A percentile compares a stretch with the other conserved stretches of the same genome.
These are phyloP conservation scores for Thunnus albacares DNA, from an alignment of 2,797 vertebrate species.

Conservation along the genomic window DNA sequence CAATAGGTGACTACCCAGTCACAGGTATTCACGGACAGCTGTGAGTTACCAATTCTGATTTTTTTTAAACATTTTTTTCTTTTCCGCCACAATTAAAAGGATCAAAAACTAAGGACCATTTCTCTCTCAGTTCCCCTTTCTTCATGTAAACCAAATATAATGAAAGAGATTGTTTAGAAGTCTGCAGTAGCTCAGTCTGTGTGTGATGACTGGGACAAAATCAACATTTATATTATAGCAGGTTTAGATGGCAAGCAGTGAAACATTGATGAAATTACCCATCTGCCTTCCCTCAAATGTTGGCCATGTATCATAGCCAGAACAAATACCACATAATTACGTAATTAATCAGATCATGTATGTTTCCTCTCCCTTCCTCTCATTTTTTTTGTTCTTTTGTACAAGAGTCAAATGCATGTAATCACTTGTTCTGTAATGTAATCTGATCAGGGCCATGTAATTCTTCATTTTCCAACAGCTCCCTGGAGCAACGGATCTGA, in stretches of 20 bases:
- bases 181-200: conserved; percentile 6
- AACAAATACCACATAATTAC: conserved; percentile 81
- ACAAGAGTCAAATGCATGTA: conserved; percentile 83
- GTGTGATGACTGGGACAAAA: conserved; percentile 44
- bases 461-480: conserved; percentile 86
- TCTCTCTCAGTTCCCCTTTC: not conserved
- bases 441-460: conserved; percentile 84
- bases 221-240: conserved; percentile 56
- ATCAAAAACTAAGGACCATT: not conserved
- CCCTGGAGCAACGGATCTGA: conserved; percentile 81
- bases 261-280: conserved; percentile 77
- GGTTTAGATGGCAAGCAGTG: conserved; percentile 58
- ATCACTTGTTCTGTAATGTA: conserved; percentile 83
- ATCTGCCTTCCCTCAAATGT: conserved; percentile 63
- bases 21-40: not conserved
- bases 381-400: conserved; percentile 70
- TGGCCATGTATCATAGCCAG: conserved; percentile 78
- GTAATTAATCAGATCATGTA: conserved; percentile 85
- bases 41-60: not conserved
- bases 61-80: not conserved
- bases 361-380: conserved; percentile 72
- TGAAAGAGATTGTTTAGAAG: conserved; percentile 24
- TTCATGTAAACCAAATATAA: not conserved
- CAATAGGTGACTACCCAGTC: too few species aligned
- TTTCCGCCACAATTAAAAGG: too few species aligned